Evolutionary conservation across 2,113 vertebrate species (phyloP), one percentile per base, ranked within the genome.

Genomic region (Corythornis madagascariensis): DNA sequence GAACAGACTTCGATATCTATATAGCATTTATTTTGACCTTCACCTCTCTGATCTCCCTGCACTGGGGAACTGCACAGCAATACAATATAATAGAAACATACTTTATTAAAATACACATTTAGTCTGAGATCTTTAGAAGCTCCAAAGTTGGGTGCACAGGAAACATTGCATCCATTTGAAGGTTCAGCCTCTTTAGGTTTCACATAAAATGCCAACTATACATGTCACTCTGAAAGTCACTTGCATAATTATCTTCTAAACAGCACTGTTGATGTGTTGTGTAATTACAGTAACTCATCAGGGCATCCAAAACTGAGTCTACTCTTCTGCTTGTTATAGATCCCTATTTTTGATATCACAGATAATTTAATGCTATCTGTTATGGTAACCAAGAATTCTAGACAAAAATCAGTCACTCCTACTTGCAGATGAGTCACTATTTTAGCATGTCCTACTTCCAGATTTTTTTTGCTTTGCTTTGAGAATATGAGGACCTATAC

Each of bases 1-100:
- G 95, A 97, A 94, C 92, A 95, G 94, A 97, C 95, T 96, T 95
- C 93, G 43, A 94, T 95, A 96, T 96, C 96, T 94, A 52, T 92
- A 89, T 65, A 96, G 69, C 92, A 96, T 96, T 96, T 96, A 84
- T 92, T 91, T 92, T 96, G 94, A 95, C 94, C 93, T 95, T 96
- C 80, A 0, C 76, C 88, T 81, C 74, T 79, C 72, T 93, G 91
- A 88, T 93, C 72, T 86, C 28, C 43, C 85, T 83, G 60, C 70
- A 87, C 73, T 33, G 48, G 60, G 57, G 53, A 88, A 81, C 69
- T 80, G 12, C 77, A 55, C 72, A 73, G 20, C 35, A 91, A 65
- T 71, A 61, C 52, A 86, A 83, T 89, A 61, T 83, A 74, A 96
- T 6, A 83, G 89, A 89, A 72, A n/a, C 48, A 61, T 69, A 81